Evolutionary conservation across 1,140 invertebrate species (phyloP).

Genomic region (Cydia strobilella): DNA sequence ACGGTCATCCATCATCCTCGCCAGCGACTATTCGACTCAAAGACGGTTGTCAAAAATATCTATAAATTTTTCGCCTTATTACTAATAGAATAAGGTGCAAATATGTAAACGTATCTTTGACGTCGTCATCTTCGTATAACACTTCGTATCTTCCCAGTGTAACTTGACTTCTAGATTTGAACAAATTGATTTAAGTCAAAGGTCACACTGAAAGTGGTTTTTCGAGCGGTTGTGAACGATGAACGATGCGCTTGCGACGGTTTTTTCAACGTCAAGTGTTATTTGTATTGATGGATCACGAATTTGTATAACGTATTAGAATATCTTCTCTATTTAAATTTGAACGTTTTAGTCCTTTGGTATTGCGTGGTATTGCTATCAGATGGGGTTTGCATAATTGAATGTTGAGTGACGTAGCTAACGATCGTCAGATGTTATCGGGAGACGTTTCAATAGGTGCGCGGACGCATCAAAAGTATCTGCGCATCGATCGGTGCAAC

Average conservation of each 20-base stretch:
- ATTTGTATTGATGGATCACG: slow-evolving; percentile 72
- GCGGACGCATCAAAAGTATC: slow-evolving; percentile 15
- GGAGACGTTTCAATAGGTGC: slow-evolving; percentile 75
- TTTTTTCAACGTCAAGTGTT: slow-evolving; percentile 43
- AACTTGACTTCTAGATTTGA: neutral
- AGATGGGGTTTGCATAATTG: slow-evolving; percentile 70
- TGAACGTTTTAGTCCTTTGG: slow-evolving; percentile 46
- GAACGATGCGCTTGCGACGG: slow-evolving; percentile 53
- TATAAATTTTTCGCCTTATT: neutral
- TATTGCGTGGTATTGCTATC: slow-evolving; percentile 59
- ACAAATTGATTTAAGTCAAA: neutral
- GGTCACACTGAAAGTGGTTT: neutral
- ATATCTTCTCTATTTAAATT: slow-evolving; percentile 37
- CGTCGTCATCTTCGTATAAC: neutral
- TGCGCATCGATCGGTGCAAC: slow-evolving; percentile 52
- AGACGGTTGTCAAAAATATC: slow-evolving; percentile 38
- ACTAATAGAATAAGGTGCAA: neutral
- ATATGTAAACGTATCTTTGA: neutral
- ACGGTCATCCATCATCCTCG: slow-evolving; percentile 73
- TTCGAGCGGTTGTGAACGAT: neutral
- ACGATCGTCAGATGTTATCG: slow-evolving; percentile 72
- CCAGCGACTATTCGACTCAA: slow-evolving; percentile 73
- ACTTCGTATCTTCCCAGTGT: neutral
- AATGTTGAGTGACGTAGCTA: slow-evolving; percentile 63
- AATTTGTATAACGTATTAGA: slow-evolving; percentile 61